Evolutionary conservation across 2,113 vertebrate genomes (phyloP).

Genomic region (Candoia aspera): DNA sequence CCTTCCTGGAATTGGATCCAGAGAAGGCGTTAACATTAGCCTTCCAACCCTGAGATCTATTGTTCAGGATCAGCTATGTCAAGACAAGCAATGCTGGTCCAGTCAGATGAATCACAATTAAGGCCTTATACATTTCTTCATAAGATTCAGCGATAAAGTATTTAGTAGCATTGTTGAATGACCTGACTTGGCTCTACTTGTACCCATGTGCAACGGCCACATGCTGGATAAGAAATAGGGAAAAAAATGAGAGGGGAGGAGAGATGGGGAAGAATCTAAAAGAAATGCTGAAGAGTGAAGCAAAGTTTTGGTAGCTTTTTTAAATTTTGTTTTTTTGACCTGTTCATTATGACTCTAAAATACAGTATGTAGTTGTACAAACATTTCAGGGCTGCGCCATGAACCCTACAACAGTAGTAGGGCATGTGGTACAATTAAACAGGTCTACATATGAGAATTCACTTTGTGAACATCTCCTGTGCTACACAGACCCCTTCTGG

Average conservation of each 20-base stretch:
- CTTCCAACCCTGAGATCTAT: not conserved
- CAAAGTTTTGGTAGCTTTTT: not conserved
- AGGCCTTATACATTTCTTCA: not conserved
- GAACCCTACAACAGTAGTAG: not conserved
- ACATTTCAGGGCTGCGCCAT: not conserved
- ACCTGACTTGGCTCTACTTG: not conserved
- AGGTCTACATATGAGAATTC: not conserved
- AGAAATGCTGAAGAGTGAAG: not conserved
- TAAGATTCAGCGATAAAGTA: not conserved
- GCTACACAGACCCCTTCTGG: not conserved
- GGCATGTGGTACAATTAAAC: not conserved
- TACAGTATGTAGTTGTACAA: not conserved
- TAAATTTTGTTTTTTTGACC: not conserved
- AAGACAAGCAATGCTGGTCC: not conserved
- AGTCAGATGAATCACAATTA: not conserved
- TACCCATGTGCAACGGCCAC: not conserved
- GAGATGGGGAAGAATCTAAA: not conserved
- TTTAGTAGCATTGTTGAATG: not conserved
- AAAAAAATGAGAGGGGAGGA: not conserved
- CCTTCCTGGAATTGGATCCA: constrained; percentile 29
- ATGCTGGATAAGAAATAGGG: not conserved
- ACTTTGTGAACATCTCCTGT: not conserved
- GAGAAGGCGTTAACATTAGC: constrained; percentile 6
- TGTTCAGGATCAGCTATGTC: not conserved
- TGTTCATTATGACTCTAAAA: not conserved